A percentile compares a stretch with the other conserved stretches of the same genome.
phyloP scores from a whole-genome alignment of 2,113 vertebrate species.

The Melanerpes aurifrons region DNA sequence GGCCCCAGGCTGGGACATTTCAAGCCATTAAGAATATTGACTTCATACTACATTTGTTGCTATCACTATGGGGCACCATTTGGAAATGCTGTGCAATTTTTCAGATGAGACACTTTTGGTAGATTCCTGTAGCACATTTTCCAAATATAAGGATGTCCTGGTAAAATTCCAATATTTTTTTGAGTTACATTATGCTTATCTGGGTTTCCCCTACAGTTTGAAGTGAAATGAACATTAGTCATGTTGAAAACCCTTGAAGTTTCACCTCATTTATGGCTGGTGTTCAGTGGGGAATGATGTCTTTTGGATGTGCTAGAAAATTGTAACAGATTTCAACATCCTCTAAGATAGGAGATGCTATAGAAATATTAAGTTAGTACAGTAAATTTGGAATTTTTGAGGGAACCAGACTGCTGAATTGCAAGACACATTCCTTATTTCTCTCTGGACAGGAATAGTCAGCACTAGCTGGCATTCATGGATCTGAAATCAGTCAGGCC shows the following conservation, averaged over 20 bases:
- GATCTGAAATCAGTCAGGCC: not conserved
- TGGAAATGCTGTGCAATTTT: slow-evolving; percentile 18
- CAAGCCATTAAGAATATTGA: not conserved
- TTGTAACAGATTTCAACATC: not conserved
- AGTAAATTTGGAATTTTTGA: not conserved
- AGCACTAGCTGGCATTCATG: not conserved
- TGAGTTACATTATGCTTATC: not conserved
- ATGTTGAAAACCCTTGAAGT: not conserved
- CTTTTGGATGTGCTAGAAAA: not conserved
- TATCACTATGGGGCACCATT: not conserved
- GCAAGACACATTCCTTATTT: not conserved
- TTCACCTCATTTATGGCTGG: not conserved
- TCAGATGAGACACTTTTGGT: slow-evolving; percentile 19
- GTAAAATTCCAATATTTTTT: slow-evolving; percentile 1
- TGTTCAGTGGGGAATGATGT: not conserved
- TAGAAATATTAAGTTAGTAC: not conserved
- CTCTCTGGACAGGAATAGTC: not conserved
- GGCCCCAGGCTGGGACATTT: not conserved
- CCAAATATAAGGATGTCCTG: not conserved
- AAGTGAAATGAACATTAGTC: slow-evolving; percentile 4
- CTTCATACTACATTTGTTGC: not conserved
- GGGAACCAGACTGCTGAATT: not conserved
- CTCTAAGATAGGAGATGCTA: not conserved
- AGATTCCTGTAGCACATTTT: not conserved
- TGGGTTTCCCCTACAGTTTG: not conserved